A percentile compares a stretch with the other conserved stretches of the same genome.
These are phyloP conservation scores for Protonibea diacanthus DNA, from an alignment of 2,797 vertebrate genomes.

Conservation along the genomic window DNA sequence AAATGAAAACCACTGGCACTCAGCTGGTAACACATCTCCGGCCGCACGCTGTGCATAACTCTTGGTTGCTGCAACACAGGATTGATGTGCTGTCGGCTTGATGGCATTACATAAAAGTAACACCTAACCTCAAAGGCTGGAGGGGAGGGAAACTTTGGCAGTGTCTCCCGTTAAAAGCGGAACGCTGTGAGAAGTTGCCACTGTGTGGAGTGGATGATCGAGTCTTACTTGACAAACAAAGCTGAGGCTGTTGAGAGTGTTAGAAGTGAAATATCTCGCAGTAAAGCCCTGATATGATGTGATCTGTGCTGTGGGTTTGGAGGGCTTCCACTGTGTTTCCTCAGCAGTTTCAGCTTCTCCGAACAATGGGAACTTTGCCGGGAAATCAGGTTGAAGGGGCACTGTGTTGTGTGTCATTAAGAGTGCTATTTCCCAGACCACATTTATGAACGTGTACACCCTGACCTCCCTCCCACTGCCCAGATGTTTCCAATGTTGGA, in stretches of 20 bases:
- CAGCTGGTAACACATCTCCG: slow-evolving; percentile 41
- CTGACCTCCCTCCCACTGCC: slow-evolving; percentile 62
- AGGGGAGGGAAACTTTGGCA: slow-evolving; percentile 16
- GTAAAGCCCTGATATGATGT: background rate
- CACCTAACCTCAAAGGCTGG: slow-evolving; percentile 43
- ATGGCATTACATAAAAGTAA: slow-evolving; percentile 51
- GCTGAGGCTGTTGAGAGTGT: background rate
- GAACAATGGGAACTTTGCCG: slow-evolving; percentile 53
- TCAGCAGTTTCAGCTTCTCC: slow-evolving; percentile 39
- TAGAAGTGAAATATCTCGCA: background rate
- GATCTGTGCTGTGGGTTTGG: slow-evolving; percentile 3
- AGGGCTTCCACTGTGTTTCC: slow-evolving; percentile 41
- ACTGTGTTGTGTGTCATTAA: slow-evolving; percentile 64
- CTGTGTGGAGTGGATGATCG: background rate
- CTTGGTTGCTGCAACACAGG: slow-evolving; percentile 28
- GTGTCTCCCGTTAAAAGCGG: background rate
- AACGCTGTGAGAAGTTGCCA: background rate
- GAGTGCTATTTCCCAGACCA: slow-evolving; percentile 68
- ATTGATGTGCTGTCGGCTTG: slow-evolving; percentile 54
- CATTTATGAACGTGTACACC: slow-evolving; percentile 57
- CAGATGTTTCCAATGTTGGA: slow-evolving; percentile 84
- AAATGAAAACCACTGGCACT: slow-evolving; percentile 58
- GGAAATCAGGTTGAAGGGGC: slow-evolving; percentile 47
- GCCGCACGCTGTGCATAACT: slow-evolving; percentile 16
- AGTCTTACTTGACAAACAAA: background rate